phyloP scores from a whole-genome alignment of 2,888 invertebrate genomes.

The Eupithecia inturbata region DNA sequence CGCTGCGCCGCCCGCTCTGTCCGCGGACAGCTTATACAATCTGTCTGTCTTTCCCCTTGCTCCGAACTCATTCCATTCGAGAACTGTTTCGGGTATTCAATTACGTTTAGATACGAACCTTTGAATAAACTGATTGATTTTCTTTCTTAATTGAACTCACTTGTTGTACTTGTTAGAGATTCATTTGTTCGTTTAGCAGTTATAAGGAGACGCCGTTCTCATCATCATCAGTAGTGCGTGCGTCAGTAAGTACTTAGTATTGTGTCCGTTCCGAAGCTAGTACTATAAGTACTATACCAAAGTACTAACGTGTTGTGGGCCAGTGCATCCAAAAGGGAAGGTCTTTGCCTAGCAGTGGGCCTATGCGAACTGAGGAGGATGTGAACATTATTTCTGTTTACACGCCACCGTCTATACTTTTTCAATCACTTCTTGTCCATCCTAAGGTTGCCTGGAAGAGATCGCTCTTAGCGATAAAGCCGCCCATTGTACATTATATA shows the following conservation, averaged over 20 bases:
- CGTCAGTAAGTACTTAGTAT: not conserved
- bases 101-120: conserved; percentile 35
- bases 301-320: too few species aligned
- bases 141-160: not conserved
- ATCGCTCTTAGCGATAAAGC: too few species aligned
- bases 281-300: too few species aligned
- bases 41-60: conserved; percentile 37
- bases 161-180: not conserved
- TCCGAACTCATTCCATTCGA: conserved; percentile 39
- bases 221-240: not conserved
- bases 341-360: not conserved
- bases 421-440: too few species aligned
- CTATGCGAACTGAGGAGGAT: too few species aligned
- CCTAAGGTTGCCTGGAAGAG: too few species aligned
- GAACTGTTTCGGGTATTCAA: conserved; percentile 29
- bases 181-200: not conserved
- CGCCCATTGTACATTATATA: too few species aligned
- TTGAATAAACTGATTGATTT: not conserved
- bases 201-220: not conserved
- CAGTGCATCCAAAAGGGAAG: too few species aligned
- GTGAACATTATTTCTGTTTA: too few species aligned
- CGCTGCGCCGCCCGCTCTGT: not conserved
- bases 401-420: too few species aligned
- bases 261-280: too few species aligned
- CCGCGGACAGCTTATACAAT: conserved; percentile 28